Conservation (phyloP, 2,797 vertebrate genomes). For the Coluber constrictor region DNA sequence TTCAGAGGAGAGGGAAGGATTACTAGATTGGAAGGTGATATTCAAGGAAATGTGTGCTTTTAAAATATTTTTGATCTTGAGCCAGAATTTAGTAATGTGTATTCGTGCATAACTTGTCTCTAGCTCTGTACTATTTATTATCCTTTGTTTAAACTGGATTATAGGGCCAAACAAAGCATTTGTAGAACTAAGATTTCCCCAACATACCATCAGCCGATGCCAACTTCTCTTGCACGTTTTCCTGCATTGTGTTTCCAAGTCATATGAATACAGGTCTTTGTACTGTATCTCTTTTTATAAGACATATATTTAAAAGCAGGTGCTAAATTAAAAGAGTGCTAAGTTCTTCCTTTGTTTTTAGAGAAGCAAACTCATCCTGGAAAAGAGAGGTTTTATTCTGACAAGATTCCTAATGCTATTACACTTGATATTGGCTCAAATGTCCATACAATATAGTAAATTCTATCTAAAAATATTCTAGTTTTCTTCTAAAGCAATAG, state of each 20-base stretch:
- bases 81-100: background rate
- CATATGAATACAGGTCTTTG: background rate
- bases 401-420: slow-evolving; percentile 24
- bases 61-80: background rate
- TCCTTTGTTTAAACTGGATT: slow-evolving; percentile 10
- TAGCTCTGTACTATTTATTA: background rate
- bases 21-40: background rate
- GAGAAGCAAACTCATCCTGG: background rate
- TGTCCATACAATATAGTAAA: background rate
- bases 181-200: slow-evolving; percentile 15
- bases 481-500: background rate
- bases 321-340: background rate
- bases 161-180: slow-evolving; percentile 3
- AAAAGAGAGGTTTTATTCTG: slow-evolving; percentile 14
- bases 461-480: background rate
- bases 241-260: background rate
- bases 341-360: background rate
- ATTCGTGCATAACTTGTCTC: background rate
- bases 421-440: background rate
- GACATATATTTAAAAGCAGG: background rate
- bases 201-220: background rate
- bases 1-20: background rate
- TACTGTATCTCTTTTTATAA: background rate
- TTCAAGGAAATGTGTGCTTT: background rate
- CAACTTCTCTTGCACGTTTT: background rate